Evolutionary conservation across 92 coral and sea anemone species (phyloP), one percentile per base, ranked within the genome.

Genomic region (Siderastrea radians): DNA sequence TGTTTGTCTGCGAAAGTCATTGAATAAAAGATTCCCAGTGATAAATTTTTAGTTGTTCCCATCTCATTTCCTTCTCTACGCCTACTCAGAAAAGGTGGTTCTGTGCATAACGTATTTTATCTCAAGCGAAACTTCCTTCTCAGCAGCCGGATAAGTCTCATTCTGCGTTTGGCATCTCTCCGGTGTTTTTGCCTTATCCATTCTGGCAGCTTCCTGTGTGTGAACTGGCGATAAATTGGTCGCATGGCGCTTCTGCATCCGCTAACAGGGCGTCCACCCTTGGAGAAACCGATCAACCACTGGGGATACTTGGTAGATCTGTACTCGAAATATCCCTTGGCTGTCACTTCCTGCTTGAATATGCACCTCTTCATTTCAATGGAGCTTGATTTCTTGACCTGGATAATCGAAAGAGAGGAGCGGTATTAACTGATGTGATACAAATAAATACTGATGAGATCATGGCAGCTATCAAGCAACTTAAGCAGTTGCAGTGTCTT

Each of bases 281-380:
- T 79, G 68, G 87, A 78, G 63, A 88, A 77, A 14, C 92, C 94
- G 49, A 92, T 74, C 58, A 50, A 79, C 89, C 86, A 92, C 4
- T 77, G 53, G 19, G 90, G 92, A 77, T 83, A 84, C 61, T 70
- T 88, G 7, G 68, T 83, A 3, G 92, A 92, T 68, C 63, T 78
- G 80, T 81, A 92, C 81, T 68, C 52, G 51, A 44, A 50, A 72
- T 80, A 92, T 1, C 94, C 94, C 9, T 55, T 48, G 46, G 67
- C 52, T 3, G 86, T 72, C 16, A 73, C 49, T 58, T 68, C 79
- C 47, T 92, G 90, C 43, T 72, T 74, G 66, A 88, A 92, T 59
- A 92, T 88, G 17, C 94, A 92, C 50, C 86, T 83, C 59, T 65
- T 76, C 83, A 77, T 91, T 57, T 63, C 67, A 50, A 61, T 44